Evolutionary conservation across 2,797 vertebrate genomes (phyloP).

Genomic region (Geotrypetes seraphini): DNA sequence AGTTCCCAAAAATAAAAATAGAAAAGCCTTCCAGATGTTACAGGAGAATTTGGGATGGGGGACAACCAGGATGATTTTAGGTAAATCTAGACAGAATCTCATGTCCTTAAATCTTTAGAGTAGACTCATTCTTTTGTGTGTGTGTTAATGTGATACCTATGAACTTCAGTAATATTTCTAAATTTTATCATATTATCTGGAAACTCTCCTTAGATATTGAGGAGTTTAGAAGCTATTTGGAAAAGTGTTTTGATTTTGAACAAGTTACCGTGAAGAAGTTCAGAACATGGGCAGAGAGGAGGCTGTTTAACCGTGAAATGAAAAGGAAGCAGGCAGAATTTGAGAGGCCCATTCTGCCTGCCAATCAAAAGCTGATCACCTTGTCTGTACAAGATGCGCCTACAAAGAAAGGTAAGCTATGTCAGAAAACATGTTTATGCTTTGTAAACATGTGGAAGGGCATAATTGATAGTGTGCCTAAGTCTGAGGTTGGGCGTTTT

Average conservation of each 20-base stretch:
- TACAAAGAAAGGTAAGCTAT: slow-evolving; percentile 90
- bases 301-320: slow-evolving; percentile 95
- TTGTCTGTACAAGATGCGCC: slow-evolving; percentile 93
- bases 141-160: too few species aligned
- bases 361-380: slow-evolving; percentile 97
- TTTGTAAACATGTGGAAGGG: too few species aligned
- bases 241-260: slow-evolving; percentile 94
- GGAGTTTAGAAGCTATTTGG: slow-evolving; percentile 84
- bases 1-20: too few species aligned
- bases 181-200: neutral
- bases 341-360: slow-evolving; percentile 89
- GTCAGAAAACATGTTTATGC: too few species aligned
- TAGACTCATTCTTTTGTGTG: neutral
- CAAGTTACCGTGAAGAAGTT: slow-evolving; percentile 98
- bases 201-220: slow-evolving; percentile 68
- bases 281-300: slow-evolving; percentile 90
- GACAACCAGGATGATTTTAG: neutral
- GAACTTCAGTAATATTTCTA: too few species aligned
- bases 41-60: neutral
- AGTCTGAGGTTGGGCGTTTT: too few species aligned
- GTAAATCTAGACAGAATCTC: too few species aligned
- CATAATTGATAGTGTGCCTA: too few species aligned
- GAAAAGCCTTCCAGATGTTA: too few species aligned
- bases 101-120: too few species aligned
- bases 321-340: slow-evolving; percentile 94